Base-by-base conservation (phyloP, 1,140 invertebrate species). In the Trichogramma pretiosum region DNA sequence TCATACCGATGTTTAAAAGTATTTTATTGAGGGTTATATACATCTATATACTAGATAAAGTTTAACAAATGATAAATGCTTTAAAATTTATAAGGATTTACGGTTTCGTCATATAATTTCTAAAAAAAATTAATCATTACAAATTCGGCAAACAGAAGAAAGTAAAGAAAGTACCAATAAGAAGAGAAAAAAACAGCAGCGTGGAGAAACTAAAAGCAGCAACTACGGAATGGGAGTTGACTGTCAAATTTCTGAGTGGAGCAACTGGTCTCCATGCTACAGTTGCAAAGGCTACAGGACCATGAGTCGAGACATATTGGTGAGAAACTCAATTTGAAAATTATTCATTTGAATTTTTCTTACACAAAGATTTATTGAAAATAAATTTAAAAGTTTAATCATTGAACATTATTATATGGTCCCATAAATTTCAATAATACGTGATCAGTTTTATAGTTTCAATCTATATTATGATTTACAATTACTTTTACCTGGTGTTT, bases 221-320 rank as follows among this genome's bases (percentile, higher is more conserved):
- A 0, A 19, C 3, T 21, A 50, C 1, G 52, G 55, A 14, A 46
- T 58, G 3, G 64, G 62, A 45, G 55, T 76, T 2, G 70, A 78
- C 47, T 86, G 84, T 53, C 58, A 73, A 39, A 64, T 81, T 8
- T 73, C 77, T 2, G 68, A 76, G 8, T 86, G 84, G 84, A 63
- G 66, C 21, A 57, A 70, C 5, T 82, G 80, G 72, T 67, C 75
- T 14, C 60, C 67, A 0, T 87, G 84, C 57, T 72, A 71, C n/a
- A 75, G 70, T 26, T 87, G 85, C 56, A 78, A 77, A 10, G 82
- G 73, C 23, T 64, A 68, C 11, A 73, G 68, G 35, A 50, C 59
- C 5, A 74, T 66, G 26, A 70, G 54, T 2, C 68, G 76, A n/a
- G 53, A 64, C 37, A 65, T 75, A 50, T 17, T 64, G 54, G 72